Evolutionary conservation across 2,888 invertebrate species (phyloP).

Genomic region (Cremastinae sp.): DNA sequence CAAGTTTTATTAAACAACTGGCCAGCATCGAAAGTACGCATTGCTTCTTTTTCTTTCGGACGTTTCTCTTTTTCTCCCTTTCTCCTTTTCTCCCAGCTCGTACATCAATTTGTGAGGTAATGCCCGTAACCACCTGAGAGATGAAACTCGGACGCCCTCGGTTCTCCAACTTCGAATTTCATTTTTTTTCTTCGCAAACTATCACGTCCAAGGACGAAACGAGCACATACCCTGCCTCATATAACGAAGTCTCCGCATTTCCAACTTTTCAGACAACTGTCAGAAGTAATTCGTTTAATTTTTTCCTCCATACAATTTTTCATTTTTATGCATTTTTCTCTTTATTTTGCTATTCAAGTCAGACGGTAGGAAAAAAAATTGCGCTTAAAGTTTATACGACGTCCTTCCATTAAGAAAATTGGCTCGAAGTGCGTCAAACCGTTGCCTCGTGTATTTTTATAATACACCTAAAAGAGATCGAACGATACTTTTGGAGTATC

Average conservation of each 20-base stretch:
- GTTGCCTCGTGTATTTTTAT: constrained; percentile 37
- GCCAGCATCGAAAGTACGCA: constrained; percentile 61
- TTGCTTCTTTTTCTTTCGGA: constrained; percentile 29
- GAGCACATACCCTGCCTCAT: neutral
- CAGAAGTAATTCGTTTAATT: too few relatives aligned
- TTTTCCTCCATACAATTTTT: neutral
- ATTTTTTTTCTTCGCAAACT: constrained; percentile 35
- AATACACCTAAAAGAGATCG: constrained; percentile 1
- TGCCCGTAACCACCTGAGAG: constrained; percentile 43
- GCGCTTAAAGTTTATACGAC: neutral
- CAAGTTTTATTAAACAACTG: constrained; percentile 77
- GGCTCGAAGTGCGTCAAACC: constrained; percentile 13
- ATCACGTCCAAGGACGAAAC: neutral
- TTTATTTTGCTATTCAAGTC: neutral
- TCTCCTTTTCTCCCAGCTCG: constrained; percentile 61
- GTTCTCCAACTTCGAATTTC: constrained; percentile 20
- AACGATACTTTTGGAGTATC: neutral
- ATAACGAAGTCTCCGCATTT: neutral
- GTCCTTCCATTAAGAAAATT: constrained; percentile 58
- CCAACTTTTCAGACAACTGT: neutral
- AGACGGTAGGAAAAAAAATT: constrained; percentile 16
- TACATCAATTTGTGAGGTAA: constrained; percentile 66
- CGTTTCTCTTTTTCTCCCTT: constrained; percentile 26
- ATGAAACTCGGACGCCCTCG: constrained; percentile 27
- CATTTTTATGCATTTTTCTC: neutral